phyloP scores from a whole-genome alignment of 2,797 vertebrate genomes.

The Ctenopoma multispine region DNA sequence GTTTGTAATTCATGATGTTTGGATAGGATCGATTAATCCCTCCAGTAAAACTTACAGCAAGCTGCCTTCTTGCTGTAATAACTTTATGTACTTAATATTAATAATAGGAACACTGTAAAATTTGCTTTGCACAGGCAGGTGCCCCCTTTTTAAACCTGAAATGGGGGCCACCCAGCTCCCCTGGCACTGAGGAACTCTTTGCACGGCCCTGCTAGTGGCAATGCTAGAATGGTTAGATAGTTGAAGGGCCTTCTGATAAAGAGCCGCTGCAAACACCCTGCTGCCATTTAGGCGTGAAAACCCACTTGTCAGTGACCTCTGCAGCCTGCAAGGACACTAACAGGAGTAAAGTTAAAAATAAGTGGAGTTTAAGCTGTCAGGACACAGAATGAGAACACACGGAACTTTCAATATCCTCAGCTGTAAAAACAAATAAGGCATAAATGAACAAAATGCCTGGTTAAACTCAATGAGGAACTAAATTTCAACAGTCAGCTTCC shows the following conservation, averaged over 20 bases:
- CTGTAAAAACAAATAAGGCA: not conserved
- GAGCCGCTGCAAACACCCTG: not conserved
- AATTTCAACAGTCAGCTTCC: constrained; percentile 37
- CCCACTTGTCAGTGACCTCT: constrained; percentile 27
- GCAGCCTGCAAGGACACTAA: constrained; percentile 2
- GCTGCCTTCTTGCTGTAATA: too few species aligned
- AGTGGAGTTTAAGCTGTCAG: not conserved
- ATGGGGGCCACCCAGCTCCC: too few species aligned
- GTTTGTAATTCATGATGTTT: too few species aligned
- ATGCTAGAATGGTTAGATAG: not conserved
- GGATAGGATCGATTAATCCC: too few species aligned
- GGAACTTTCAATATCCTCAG: not conserved
- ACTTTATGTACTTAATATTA: too few species aligned
- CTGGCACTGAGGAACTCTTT: too few species aligned
- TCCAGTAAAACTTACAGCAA: too few species aligned
- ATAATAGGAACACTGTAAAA: too few species aligned
- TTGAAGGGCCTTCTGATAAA: constrained; percentile 5
- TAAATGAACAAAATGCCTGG: not conserved
- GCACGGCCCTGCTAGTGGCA: too few species aligned
- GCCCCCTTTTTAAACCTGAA: too few species aligned
- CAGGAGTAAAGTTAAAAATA: not conserved
- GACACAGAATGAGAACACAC: fast-evolving
- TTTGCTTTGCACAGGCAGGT: too few species aligned
- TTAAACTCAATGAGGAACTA: constrained; percentile 40
- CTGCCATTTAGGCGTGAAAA: not conserved